A percentile compares a stretch with the other conserved stretches of the same genome.
Evolutionary conservation across 2,888 invertebrate genomes (phyloP).

Genomic region (Netelia inedita): DNA sequence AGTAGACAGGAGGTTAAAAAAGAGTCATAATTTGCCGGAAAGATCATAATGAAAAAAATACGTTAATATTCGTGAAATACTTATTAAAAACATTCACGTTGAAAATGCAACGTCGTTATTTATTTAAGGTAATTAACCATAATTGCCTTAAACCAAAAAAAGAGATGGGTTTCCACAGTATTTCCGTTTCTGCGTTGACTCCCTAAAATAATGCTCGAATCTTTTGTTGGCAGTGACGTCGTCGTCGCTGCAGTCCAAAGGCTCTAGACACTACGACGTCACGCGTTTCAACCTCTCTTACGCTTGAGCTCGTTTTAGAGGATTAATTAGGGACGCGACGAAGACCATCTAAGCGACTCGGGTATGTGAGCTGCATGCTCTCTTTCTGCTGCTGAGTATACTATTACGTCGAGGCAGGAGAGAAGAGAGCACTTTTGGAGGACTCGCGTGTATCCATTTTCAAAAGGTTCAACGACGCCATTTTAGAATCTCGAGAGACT

Average conservation of each 20-base stretch:
- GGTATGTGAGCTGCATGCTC: slow-evolving; percentile 46
- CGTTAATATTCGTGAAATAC: no score
- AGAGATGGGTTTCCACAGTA: no score
- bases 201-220: slow-evolving; percentile 44
- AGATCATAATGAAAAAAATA: not conserved
- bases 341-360: slow-evolving; percentile 59
- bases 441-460: slow-evolving; percentile 58
- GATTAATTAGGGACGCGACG: slow-evolving; percentile 64
- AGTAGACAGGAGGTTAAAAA: no score
- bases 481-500: slow-evolving; percentile 55
- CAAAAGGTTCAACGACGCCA: slow-evolving; percentile 64
- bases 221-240: slow-evolving; percentile 42
- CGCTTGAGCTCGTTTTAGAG: slow-evolving; percentile 62
- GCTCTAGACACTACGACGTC: slow-evolving; percentile 44
- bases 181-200: slow-evolving; percentile 18
- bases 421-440: slow-evolving; percentile 46
- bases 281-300: slow-evolving; percentile 55
- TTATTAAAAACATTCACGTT: no score
- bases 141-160: no score
- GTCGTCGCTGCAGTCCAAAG: slow-evolving; percentile 43
- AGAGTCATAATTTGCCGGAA: not conserved
- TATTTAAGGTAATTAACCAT: no score
- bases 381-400: slow-evolving; percentile 13
- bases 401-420: slow-evolving; percentile 38
- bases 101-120: no score